Percentiles rank a stretch among this genome's conserved stretches.
phyloP scores from a whole-genome alignment of 2,888 invertebrate species.

The Mycalesis mineus region DNA sequence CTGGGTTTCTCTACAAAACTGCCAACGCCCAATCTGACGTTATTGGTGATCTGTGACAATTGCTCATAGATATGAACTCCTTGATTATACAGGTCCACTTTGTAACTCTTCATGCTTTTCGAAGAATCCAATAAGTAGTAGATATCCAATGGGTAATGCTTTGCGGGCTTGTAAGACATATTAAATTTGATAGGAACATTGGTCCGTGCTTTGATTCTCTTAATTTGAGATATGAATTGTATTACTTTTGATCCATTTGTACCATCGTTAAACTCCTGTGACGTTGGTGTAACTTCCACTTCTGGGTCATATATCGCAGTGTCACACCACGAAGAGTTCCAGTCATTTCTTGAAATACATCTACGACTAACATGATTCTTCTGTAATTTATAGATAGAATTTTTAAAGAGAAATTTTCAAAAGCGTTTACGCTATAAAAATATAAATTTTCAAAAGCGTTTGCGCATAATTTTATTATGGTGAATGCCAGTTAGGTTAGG shows the following conservation, averaged over 20 bases:
- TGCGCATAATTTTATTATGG: too few species aligned
- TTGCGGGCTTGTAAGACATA: slow-evolving; percentile 80
- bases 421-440: too few species aligned
- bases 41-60: slow-evolving; percentile 78
- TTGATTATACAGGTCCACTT: slow-evolving; percentile 66
- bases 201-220: slow-evolving; percentile 68
- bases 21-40: slow-evolving; percentile 83
- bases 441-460: too few species aligned
- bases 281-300: not conserved
- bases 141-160: slow-evolving; percentile 89
- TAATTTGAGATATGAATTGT: slow-evolving; percentile 78
- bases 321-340: slow-evolving; percentile 41
- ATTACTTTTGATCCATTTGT: slow-evolving; percentile 29
- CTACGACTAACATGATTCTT: slow-evolving; percentile 30
- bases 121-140: slow-evolving; percentile 91
- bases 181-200: slow-evolving; percentile 55
- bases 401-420: not conserved
- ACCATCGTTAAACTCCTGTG: slow-evolving; percentile 31
- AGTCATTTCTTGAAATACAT: slow-evolving; percentile 37
- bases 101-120: slow-evolving; percentile 82
- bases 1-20: slow-evolving; percentile 84
- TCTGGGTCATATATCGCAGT: slow-evolving; percentile 35
- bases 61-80: slow-evolving; percentile 65
- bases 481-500: too few species aligned
- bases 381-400: slow-evolving; percentile 25